phyloP scores from a whole-genome alignment of 2,797 vertebrate species.

The Micrastur ruficollis region DNA sequence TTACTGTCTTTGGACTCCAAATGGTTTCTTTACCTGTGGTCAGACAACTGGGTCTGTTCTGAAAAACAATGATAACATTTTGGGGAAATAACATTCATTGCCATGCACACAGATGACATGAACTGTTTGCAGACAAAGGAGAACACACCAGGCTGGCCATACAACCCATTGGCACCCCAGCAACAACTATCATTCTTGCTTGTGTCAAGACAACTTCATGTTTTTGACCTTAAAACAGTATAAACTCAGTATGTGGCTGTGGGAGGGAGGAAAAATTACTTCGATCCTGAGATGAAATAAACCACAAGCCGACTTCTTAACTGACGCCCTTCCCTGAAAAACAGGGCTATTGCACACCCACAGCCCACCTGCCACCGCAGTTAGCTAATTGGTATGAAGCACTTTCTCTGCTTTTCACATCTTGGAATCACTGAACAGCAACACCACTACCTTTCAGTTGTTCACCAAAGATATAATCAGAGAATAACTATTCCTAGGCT shows the following conservation, averaged over 20 bases:
- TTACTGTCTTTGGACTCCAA: background rate
- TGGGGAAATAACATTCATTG: background rate
- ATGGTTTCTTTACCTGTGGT: background rate
- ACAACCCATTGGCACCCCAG: rapidly evolving
- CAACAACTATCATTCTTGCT: background rate
- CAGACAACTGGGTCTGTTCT: background rate
- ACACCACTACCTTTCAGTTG: background rate
- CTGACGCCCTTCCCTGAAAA: background rate
- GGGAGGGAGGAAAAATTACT: background rate
- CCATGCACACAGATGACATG: background rate
- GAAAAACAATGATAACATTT: background rate
- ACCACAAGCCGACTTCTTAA: background rate
- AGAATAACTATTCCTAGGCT: background rate
- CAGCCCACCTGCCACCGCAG: background rate
- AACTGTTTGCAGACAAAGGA: background rate
- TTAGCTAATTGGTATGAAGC: background rate
- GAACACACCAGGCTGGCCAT: background rate
- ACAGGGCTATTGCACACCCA: background rate
- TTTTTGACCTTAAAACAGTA: constrained; percentile 15
- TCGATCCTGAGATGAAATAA: background rate
- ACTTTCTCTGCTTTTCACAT: background rate
- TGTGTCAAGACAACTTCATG: background rate
- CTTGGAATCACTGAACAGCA: background rate
- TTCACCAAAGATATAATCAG: background rate
- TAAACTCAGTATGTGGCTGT: background rate